phyloP scores from a whole-genome alignment of 2,888 invertebrate genomes.

The Teleogryllus oceanicus region DNA sequence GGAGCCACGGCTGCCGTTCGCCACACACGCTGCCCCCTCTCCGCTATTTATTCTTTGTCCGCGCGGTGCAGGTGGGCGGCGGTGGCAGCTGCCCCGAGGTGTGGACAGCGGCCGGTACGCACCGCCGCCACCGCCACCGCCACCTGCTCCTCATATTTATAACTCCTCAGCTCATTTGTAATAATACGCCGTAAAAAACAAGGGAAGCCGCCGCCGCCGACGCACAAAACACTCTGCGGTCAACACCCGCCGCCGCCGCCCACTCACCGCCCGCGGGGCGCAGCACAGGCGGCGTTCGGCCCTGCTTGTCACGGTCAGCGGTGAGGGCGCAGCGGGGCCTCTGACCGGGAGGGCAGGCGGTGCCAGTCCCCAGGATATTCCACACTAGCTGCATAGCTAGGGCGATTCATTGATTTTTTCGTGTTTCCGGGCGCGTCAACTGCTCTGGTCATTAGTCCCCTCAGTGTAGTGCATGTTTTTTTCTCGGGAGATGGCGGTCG shows the following conservation, averaged over 20 bases:
- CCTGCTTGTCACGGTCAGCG: neutral
- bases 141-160: slow-evolving; percentile 9
- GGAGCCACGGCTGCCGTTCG: neutral
- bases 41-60: neutral
- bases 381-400: too few species aligned
- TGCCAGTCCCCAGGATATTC: too few species aligned
- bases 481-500: too few species aligned
- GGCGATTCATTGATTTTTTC: too few species aligned
- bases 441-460: too few species aligned
- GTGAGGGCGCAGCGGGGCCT: neutral
- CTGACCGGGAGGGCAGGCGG: too few species aligned
- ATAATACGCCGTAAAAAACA: neutral
- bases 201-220: neutral
- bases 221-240: neutral
- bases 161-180: neutral
- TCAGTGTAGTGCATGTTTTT: too few species aligned
- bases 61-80: neutral
- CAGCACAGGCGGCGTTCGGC: neutral
- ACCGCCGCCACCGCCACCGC: neutral
- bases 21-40: neutral
- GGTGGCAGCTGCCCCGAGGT: neutral
- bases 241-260: neutral
- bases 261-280: neutral
- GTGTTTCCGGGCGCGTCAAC: too few species aligned
- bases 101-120: slow-evolving; percentile 18